Evolutionary conservation across 2,113 vertebrate species (phyloP), one percentile per base, ranked within the genome.

Genomic region (Dascyllus trimaculatus): DNA sequence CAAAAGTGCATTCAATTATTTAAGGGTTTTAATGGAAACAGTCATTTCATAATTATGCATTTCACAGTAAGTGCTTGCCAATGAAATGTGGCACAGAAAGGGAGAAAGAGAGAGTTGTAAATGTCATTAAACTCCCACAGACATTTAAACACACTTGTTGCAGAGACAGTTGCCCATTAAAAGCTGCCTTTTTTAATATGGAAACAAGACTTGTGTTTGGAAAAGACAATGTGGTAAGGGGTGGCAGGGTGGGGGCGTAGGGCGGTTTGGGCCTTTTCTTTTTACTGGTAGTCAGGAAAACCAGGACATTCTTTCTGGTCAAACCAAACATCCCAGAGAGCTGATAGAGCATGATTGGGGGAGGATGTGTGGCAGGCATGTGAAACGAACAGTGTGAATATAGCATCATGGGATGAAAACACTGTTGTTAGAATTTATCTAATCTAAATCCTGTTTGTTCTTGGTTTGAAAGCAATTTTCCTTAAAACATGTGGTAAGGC

Each of bases 81-180:
- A 57, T 59, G 64, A 70, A 56, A 62, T 79, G 84, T 63, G 62
- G 87, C 63, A 65, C 72, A 59, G 70, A 86, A 58, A 81, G 51
- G 45, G 62, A 75, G 82, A 87, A 81, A 67, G 78, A 86, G 85
- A 88, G 73, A 81, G 78, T 80, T 79, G 76, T 81, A 89, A 87
- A 81, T 89, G 89, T 75, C 87, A 89, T 94, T 94, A 93, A 93
- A 71, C 70, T 90, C 81, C 93, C 93, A 66, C 92, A 94, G 89
- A 82, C 85, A 78, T 93, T 93, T 90, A 90, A 90, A 87, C 72
- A 85, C 89, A 88, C 85, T 85, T 93, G 85, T 90, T 91, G 87
- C 78, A 81, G 87, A 90, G 88, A 92, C 87, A 78, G 78, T 78
- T 78, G 82, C 89, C 81, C 71, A 86, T 93, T 93, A 94, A 95